Base-by-base conservation (phyloP, 30 jellyfish, hydroid and myxozoan species). In the Cassiopea xamachana region DNA sequence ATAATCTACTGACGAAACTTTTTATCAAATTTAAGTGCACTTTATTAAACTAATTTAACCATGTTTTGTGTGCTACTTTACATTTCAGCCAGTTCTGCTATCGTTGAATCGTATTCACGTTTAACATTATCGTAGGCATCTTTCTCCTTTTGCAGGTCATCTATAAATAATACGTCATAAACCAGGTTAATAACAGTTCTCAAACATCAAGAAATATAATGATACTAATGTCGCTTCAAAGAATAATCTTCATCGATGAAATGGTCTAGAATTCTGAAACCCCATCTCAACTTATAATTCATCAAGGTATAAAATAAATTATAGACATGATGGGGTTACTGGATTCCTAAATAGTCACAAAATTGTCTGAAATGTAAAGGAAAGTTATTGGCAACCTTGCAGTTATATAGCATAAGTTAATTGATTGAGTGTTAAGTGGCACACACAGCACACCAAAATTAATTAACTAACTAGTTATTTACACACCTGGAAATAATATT, bases 61-160 rank as follows among this genome's bases (percentile, higher is more conserved):
- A 71, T 7, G 50, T 71, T 19, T 71, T 71, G 50, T 5, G 1
- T 71, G 7, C 47, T 71, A 14, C 46, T 71, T 81, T 82, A 90
- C 98, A 92, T 86, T 92, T 92, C 98, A 60, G 90, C 87, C 77
- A 93, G 82, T 84, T 93, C 98, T 10, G 98, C 86, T 73, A 93
- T 72, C 81, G 97, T 84, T 46, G 85, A 60, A 17, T 93, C 98
- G 91, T 72, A 80, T 7, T 93, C 98, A 13, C 70, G 90, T 80
- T 84, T 93, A 75, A 85, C 89, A 71, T 93, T 93, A 46, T 87
- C 93, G 93, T 93, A 93, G 48, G 80, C 92, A 1, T 89, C 93
- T 79, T 89, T 93, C 76, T 93, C 98, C 39, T 83, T 67, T n/a
- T 64, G 86, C 82, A 93, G 95, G 77, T 89, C 91, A 64, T 87